Base-by-base conservation (phyloP, 2,888 invertebrate genomes). In the Protonemura montana region DNA sequence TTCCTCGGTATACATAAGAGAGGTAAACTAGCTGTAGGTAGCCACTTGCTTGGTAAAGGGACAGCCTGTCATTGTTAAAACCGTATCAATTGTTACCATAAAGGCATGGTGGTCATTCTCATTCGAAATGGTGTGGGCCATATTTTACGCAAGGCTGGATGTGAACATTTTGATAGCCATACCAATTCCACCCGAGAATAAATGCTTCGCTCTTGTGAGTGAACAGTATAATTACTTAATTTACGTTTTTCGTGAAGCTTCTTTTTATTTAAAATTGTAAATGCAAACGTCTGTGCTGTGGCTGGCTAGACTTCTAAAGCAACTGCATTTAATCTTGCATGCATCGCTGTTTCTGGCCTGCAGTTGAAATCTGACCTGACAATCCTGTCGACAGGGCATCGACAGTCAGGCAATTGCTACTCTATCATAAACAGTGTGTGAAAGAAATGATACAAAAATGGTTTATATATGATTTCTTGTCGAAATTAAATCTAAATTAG, bases 131-230 rank as follows among this genome's bases (percentile, higher is more conserved):
- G 59, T 78, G 28, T 78, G 26, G 78, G 26, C 27, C 78, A 26
- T 28, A 78, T 78, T 78, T 78, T 78, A 78, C 78, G 78, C 78
- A 78, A 78, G 26, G 28, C 1, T 78, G 78, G 78, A n/a, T 78
- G 78, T 10, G 78, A 78, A 78, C 2, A 27, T 78, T 26, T 78
- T 78, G 78, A 78, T 78, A 78, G 5, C 78, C 25, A 10, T 59
- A 13, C 59, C 59, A 13, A 59, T 59, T 59, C 21, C 59, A 59
- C 5, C 10, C 35, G 35, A 6, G 59, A 21, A 21, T 59, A 59
- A 59, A 59, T 59, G 59, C 21, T 59, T 59, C 59, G 3, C 59
- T 59, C 59, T 59, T 59, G 59, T 59, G 13, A 59, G 59, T 59
- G 59, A 59, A 59, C 59, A 21, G 16, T 21, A 7, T 59, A 21